Percentiles rank a stretch among this genome's conserved stretches.
phyloP scores from a whole-genome alignment of 2,888 invertebrate genomes.

The Tridacna gigas region DNA sequence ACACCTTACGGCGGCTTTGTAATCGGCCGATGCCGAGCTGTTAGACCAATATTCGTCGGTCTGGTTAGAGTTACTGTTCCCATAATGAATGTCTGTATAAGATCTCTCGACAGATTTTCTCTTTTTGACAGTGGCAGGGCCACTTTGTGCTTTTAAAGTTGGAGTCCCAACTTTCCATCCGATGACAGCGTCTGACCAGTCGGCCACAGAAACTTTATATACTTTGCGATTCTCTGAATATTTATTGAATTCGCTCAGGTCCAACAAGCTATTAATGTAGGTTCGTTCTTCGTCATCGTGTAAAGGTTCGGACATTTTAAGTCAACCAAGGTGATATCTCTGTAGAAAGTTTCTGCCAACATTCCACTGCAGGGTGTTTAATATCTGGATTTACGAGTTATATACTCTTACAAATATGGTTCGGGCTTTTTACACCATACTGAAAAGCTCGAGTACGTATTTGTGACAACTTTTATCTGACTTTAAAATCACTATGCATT shows the following conservation, averaged over 20 bases:
- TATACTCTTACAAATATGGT: too few relatives aligned
- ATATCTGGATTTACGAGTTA: too few relatives aligned
- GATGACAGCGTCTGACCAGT: conserved; percentile 71
- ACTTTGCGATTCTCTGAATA: conserved; percentile 50
- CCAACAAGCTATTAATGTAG: conserved; percentile 52
- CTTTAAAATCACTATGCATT: too few relatives aligned
- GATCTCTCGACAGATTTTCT: conserved; percentile 58
- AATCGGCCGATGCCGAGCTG: conserved; percentile 37
- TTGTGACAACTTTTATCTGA: too few relatives aligned
- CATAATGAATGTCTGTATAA: conserved; percentile 53
- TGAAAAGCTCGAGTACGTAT: too few relatives aligned
- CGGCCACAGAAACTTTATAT: conserved; percentile 55
- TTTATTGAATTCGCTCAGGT: conserved; percentile 61
- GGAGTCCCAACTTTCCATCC: conserved; percentile 71
- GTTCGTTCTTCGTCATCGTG: conserved; percentile 63
- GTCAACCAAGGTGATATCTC: background rate
- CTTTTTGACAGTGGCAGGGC: conserved; percentile 52
- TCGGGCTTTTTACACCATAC: too few relatives aligned
- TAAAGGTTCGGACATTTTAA: conserved; percentile 41
- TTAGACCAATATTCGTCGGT: conserved; percentile 61
- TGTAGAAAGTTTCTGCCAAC: background rate
- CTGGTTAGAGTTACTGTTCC: conserved; percentile 31
- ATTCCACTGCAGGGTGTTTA: background rate
- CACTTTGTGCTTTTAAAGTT: conserved; percentile 43
- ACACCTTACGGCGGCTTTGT: conserved; percentile 65